Conservation (phyloP, 2,113 vertebrate genomes). For the Macquaria australasica region DNA sequence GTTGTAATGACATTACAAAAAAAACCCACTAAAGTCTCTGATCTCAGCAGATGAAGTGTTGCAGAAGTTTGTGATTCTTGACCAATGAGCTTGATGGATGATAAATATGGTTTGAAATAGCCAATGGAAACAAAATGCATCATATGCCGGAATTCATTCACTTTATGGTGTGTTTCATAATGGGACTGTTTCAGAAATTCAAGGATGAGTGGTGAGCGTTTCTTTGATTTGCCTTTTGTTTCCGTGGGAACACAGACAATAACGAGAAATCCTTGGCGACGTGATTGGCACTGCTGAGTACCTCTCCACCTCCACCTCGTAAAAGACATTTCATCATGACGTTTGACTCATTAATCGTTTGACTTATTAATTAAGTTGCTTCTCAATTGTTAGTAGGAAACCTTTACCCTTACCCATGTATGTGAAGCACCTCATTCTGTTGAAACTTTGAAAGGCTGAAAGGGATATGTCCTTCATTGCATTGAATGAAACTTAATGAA, state of each 20-base stretch:
- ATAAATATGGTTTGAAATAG: neutral
- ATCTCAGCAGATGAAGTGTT: neutral
- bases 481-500: neutral
- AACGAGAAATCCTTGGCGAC: constrained; percentile 43
- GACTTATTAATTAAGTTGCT: neutral
- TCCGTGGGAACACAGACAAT: constrained; percentile 50
- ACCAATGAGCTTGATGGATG: neutral
- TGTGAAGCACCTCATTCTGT: neutral
- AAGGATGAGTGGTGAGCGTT: constrained; percentile 28
- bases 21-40: neutral
- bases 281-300: constrained; percentile 14
- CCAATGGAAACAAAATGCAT: neutral
- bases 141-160: neutral
- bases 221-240: constrained; percentile 26
- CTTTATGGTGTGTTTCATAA: constrained; percentile 8
- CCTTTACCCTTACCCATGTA: neutral
- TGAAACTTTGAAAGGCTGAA: neutral
- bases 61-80: neutral
- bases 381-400: neutral
- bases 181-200: constrained; percentile 24
- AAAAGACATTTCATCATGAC: constrained; percentile 22
- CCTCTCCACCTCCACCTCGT: constrained; percentile 5
- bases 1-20: neutral
- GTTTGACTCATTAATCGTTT: neutral
- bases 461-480: neutral